These are phyloP conservation scores for Drosophila sp. DNA, from an alignment of 1,140 invertebrate species.

Conservation along the genomic window DNA sequence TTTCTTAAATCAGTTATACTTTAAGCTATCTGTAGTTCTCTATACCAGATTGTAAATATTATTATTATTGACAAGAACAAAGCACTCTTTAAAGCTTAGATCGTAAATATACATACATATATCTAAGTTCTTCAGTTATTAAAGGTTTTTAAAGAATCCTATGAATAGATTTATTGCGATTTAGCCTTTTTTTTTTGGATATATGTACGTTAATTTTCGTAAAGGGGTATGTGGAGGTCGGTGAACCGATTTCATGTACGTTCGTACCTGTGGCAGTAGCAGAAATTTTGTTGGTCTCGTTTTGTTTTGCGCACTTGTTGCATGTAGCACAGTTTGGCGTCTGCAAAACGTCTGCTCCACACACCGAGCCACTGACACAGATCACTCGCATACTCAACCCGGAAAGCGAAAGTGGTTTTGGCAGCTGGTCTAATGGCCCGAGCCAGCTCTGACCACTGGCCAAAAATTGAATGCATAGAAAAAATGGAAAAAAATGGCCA, in stretches of 20 bases:
- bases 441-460: conserved; percentile 47
- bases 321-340: conserved; percentile 56
- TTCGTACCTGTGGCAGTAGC: neutral
- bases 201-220: too few species aligned
- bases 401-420: conserved; percentile 78
- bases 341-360: conserved; percentile 33
- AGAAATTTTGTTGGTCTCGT: conserved; percentile 20
- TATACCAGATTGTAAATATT: too few species aligned
- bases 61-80: too few species aligned
- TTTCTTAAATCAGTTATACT: too few species aligned
- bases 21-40: too few species aligned
- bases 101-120: too few species aligned
- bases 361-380: conserved; percentile 23
- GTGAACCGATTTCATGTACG: conserved; percentile 9
- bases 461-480: conserved; percentile 59
- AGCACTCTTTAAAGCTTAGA: too few species aligned
- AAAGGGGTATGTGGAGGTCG: neutral
- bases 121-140: too few species aligned
- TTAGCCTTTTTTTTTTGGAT: too few species aligned
- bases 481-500: conserved; percentile 47
- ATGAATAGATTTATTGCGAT: too few species aligned
- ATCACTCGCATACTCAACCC: conserved; percentile 25
- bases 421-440: conserved; percentile 47
- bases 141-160: too few species aligned
- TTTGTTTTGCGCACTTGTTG: conserved; percentile 52